Percentiles rank a stretch among this genome's conserved stretches.
phyloP scores from a whole-genome alignment of 2,797 vertebrate species.

The Crenichthys baileyi region DNA sequence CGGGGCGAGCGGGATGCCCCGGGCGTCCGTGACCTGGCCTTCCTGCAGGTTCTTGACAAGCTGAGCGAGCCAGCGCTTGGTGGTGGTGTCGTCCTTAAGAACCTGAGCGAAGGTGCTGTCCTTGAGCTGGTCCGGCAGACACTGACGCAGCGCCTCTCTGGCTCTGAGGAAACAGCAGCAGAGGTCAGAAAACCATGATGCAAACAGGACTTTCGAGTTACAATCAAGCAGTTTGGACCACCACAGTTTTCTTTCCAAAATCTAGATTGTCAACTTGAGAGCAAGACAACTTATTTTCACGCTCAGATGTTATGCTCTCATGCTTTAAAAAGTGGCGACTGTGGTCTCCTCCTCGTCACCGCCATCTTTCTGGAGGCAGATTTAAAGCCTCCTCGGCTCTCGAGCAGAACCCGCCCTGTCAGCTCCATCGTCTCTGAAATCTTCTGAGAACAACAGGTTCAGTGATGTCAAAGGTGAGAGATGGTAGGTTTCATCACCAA shows the following conservation, averaged over 20 bases:
- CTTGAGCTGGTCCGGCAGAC: constrained; percentile 97
- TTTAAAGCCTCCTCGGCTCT: too few relatives aligned
- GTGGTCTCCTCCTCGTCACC: too few relatives aligned
- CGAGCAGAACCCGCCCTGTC: too few relatives aligned
- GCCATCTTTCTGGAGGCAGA: too few relatives aligned
- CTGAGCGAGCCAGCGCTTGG: constrained; percentile 98
- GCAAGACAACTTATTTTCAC: not conserved
- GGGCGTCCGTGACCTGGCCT: constrained; percentile 94
- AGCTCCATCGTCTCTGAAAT: too few relatives aligned
- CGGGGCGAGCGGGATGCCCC: constrained; percentile 93
- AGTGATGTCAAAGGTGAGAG: too few relatives aligned
- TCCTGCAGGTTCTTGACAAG: constrained; percentile 98
- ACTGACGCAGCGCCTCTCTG: constrained; percentile 96
- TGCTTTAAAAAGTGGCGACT: too few relatives aligned
- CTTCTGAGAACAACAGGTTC: too few relatives aligned
- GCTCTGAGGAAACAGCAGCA: constrained; percentile 82
- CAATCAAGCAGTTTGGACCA: too few relatives aligned
- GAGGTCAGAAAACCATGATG: not conserved
- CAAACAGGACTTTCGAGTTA: not conserved
- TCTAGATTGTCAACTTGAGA: not conserved
- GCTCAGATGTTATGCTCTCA: not conserved
- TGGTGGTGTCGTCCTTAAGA: constrained; percentile 98
- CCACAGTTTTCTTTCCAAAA: too few relatives aligned
- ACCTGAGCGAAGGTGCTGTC: constrained; percentile 98
- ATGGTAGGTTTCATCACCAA: too few relatives aligned